Evolutionary conservation across 2,113 vertebrate genomes (phyloP).

Genomic region (Reinhardtius hippoglossoides): DNA sequence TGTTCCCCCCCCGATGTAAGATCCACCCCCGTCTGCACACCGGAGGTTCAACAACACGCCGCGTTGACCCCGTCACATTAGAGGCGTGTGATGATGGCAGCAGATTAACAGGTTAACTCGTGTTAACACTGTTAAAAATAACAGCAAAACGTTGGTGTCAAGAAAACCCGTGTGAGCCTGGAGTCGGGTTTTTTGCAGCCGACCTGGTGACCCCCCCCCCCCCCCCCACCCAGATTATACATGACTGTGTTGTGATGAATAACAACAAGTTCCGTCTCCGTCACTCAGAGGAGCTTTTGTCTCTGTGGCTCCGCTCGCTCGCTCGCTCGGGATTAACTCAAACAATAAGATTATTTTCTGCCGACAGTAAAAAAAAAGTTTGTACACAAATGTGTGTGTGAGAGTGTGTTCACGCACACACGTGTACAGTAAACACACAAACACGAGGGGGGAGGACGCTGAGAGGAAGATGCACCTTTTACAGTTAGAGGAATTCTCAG

Average conservation of each 20-base stretch:
- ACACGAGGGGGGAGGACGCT: neutral
- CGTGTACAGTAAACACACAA: neutral
- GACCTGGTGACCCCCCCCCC: too few relatives aligned
- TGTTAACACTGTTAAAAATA: too few relatives aligned
- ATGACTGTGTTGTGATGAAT: neutral
- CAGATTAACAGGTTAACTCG: too few relatives aligned
- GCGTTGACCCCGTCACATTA: too few relatives aligned
- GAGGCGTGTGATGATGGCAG: too few relatives aligned
- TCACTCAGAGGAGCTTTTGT: constrained; percentile 33
- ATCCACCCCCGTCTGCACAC: too few relatives aligned
- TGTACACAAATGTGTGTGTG: neutral
- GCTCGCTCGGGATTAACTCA: constrained; percentile 32
- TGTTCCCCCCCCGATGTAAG: too few relatives aligned
- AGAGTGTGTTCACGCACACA: too few relatives aligned
- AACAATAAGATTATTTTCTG: constrained; percentile 56
- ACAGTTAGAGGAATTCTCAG: neutral
- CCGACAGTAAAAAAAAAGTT: constrained; percentile 21
- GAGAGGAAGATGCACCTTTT: constrained; percentile 12
- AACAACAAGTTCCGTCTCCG: constrained; percentile 1
- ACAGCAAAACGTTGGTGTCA: too few relatives aligned
- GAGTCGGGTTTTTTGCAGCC: too few relatives aligned
- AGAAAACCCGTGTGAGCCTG: too few relatives aligned
- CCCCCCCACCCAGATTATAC: accelerated
- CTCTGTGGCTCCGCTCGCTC: neutral
- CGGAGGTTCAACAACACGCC: too few relatives aligned